Conservation (phyloP, 2,113 vertebrate species). For the Mionectes macconnelli region DNA sequence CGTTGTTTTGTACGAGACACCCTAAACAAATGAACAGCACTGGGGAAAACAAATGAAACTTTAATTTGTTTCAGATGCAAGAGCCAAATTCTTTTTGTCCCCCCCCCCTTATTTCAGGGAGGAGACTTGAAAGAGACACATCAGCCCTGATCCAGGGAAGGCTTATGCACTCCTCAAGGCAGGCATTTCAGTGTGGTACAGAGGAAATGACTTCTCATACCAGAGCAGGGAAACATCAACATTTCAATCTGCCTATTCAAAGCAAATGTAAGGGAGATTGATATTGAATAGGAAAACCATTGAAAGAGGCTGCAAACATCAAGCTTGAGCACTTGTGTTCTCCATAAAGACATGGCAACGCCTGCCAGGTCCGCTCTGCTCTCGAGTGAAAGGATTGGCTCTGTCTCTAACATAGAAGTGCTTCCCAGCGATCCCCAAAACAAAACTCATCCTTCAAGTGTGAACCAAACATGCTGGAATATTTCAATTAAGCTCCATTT, state of each 20-base stretch:
- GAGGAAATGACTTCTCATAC: conserved; percentile 42
- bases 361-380: neutral
- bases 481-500: neutral
- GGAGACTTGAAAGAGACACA: neutral
- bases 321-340: neutral
- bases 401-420: neutral
- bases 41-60: neutral
- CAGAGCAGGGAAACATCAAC: neutral
- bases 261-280: neutral
- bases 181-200: neutral
- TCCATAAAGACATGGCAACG: neutral
- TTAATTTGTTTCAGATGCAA: conserved; percentile 3
- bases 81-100: neutral
- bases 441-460: neutral
- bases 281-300: neutral
- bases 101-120: neutral
- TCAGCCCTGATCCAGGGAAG: neutral
- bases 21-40: neutral
- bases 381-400: neutral
- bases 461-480: neutral
- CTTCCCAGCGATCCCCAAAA: neutral
- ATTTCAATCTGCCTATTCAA: conserved; percentile 7
- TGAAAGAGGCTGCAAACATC: neutral
- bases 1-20: neutral
- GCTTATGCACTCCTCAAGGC: neutral